Evolutionary conservation across 2,888 invertebrate species (phyloP).

Genomic region (Amphipyra tragopoginis): DNA sequence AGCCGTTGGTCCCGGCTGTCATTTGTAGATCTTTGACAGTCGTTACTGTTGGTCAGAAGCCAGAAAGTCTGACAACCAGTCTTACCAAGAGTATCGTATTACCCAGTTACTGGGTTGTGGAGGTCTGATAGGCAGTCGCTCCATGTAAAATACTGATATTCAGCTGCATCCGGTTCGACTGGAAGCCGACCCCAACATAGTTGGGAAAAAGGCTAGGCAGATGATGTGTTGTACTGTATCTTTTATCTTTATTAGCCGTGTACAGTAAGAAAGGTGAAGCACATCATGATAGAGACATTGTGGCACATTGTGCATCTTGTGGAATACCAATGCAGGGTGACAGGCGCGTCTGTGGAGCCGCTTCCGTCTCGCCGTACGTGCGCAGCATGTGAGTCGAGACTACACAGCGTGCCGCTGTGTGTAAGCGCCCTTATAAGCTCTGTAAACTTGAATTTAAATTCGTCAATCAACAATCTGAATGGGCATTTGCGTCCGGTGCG

Average conservation of each 20-base stretch:
- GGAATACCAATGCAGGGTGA: conserved; percentile 82
- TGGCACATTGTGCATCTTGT: conserved; percentile 76
- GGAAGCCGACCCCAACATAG: too few species aligned
- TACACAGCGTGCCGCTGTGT: conserved; percentile 78
- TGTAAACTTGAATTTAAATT: conserved; percentile 79
- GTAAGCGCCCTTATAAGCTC: conserved; percentile 73
- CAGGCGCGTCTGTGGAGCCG: conserved; percentile 74
- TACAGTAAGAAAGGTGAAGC: conserved; percentile 64
- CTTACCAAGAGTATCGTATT: too few species aligned
- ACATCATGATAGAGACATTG: conserved; percentile 70
- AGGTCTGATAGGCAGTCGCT: too few species aligned
- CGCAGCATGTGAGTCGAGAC: conserved; percentile 68
- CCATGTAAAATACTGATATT: too few species aligned
- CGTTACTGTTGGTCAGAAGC: too few species aligned
- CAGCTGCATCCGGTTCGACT: too few species aligned
- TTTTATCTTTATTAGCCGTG: conserved; percentile 57
- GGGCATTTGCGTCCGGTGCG: conserved; percentile 78
- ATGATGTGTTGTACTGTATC: conserved; percentile 32
- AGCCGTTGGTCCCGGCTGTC: too few species aligned
- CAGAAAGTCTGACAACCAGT: too few species aligned
- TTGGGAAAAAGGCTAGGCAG: too few species aligned
- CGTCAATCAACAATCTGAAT: conserved; percentile 73
- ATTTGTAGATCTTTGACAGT: too few species aligned
- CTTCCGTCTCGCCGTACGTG: conserved; percentile 84
- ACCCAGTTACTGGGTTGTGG: too few species aligned